These are phyloP conservation scores for Brachirus orientalis DNA, from an alignment of 2,113 vertebrate genomes.

Conservation along the genomic window DNA sequence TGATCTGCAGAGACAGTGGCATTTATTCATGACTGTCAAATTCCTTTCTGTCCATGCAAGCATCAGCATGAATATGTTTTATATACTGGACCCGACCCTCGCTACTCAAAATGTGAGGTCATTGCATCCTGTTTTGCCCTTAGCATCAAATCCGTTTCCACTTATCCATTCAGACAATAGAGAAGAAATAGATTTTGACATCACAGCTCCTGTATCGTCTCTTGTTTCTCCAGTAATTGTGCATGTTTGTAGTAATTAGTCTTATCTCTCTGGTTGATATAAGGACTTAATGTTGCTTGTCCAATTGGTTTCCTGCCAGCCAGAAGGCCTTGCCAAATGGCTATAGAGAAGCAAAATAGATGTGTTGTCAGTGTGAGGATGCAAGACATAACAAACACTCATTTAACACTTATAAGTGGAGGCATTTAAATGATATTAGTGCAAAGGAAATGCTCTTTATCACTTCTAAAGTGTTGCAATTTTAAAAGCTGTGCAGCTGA, in stretches of 20 bases:
- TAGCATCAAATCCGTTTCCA: constrained; percentile 67
- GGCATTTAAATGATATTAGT: not conserved
- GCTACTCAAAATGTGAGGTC: constrained; percentile 56
- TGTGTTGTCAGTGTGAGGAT: not conserved
- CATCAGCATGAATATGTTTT: constrained; percentile 2
- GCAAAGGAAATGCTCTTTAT: not conserved
- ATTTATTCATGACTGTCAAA: constrained; percentile 13
- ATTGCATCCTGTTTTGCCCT: constrained; percentile 78
- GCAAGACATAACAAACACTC: not conserved
- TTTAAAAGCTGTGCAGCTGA: not conserved
- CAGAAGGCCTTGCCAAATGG: constrained; percentile 10
- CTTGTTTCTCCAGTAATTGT: constrained; percentile 32
- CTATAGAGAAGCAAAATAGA: constrained; percentile 18
- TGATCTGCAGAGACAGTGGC: constrained; percentile 47
- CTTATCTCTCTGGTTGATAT: constrained; percentile 30
- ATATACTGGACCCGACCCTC: constrained; percentile 4
- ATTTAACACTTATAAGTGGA: not conserved
- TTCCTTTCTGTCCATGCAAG: constrained; percentile 15
- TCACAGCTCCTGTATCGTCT: constrained; percentile 32
- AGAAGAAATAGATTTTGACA: constrained; percentile 73
- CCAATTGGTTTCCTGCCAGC: constrained; percentile 41
- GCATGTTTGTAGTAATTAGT: constrained; percentile 47
- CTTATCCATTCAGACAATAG: constrained; percentile 66
- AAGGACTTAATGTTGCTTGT: constrained; percentile 7
- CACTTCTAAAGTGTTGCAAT: not conserved